Evolutionary conservation across 2,797 vertebrate species (phyloP).

Genomic region (Pseudochirops cupreus): DNA sequence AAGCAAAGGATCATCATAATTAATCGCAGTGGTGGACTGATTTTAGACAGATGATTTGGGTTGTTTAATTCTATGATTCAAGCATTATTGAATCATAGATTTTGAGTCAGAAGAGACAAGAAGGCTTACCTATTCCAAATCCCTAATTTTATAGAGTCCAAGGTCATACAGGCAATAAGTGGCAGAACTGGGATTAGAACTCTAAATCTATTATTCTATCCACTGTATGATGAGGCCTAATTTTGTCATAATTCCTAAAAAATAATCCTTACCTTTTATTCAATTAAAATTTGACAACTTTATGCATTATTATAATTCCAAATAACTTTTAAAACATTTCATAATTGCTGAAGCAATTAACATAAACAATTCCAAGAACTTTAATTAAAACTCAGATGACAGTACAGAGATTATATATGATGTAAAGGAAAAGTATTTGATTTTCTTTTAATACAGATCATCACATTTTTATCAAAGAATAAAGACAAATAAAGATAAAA

Average conservation of each 20-base stretch:
- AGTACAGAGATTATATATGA: conserved; percentile 17
- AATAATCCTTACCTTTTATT: neutral
- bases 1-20: neutral
- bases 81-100: neutral
- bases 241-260: neutral
- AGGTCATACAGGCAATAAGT: neutral
- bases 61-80: neutral
- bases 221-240: neutral
- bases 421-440: conserved; percentile 9
- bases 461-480: conserved; percentile 38
- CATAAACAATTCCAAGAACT: conserved; percentile 13
- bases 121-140: neutral
- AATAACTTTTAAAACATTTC: conserved; percentile 13
- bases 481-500: neutral
- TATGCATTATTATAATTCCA: conserved; percentile 1
- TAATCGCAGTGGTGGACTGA: neutral
- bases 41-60: neutral
- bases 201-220: neutral
- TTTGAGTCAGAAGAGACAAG: neutral
- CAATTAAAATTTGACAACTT: neutral
- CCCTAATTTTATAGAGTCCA: neutral
- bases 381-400: neutral
- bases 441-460: neutral
- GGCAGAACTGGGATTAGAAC: neutral
- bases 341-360: neutral